Evolutionary conservation across 92 coral and sea anemone species (phyloP), one percentile per base, ranked within the genome.

Genomic region (Chrysogorgia sp.): DNA sequence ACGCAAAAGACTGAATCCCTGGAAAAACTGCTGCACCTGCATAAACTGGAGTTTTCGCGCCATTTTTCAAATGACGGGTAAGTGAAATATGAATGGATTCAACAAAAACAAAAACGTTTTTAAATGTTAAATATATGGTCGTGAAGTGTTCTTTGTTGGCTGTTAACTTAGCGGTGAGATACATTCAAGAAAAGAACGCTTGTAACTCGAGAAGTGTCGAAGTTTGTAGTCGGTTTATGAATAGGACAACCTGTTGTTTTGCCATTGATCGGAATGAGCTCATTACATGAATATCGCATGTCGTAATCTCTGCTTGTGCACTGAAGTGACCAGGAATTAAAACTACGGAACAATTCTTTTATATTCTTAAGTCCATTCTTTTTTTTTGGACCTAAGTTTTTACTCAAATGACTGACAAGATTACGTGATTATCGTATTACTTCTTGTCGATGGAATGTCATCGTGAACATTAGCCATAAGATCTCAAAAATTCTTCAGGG

Each of bases 221-320:
- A 15, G n/a, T 47, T 47, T 47, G 53, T 47, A n/a, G 5, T 12
- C 12, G 5, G 53, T 47, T 47, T 15, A 15, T 47, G 53, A 47
- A 15, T 47, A 15, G 14, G 2, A 47, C 53, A 84, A 96, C 97
- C 99, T 77, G 99, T 75, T 81, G 48, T 48, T 76, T 77, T 58
- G 57, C 34, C 67, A 81, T 71, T 85, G 74, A 56, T 25, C 84
- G 80, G 63, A 63, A 96, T 96, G 94, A 96, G 87, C 89, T 96
- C 88, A 96, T 91, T 97, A 88, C 68, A 92, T 96, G 92, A 92
- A 83, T 89, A 84, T 79, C 92, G 82, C 85, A 92, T 96, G 96
- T 84, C 83, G 99, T 96, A 91, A 96, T 91, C 87, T 57, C 41
- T 69, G 81, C 91, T 91, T 57, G 63, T 57, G 31, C 86, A 83